A percentile compares a stretch with the other conserved stretches of the same genome.
phyloP scores from a whole-genome alignment of 2,797 vertebrate genomes.

The Periparus ater region DNA sequence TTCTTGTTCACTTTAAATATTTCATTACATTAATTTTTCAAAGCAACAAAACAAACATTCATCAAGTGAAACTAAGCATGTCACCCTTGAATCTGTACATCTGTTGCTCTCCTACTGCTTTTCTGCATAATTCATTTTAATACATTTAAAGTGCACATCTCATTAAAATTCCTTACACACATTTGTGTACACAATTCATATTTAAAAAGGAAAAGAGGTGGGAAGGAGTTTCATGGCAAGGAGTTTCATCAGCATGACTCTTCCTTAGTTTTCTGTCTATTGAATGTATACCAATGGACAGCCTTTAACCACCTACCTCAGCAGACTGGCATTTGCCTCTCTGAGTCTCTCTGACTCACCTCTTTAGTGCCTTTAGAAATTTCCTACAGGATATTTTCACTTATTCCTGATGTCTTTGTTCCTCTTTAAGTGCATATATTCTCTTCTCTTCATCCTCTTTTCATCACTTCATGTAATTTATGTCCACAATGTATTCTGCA shows the following conservation, averaged over 20 bases:
- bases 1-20: conserved; percentile 79
- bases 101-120: conserved; percentile 75
- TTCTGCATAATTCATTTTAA: conserved; percentile 80
- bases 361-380: background rate
- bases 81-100: conserved; percentile 75
- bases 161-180: conserved; percentile 64
- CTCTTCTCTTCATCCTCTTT: background rate
- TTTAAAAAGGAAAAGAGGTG: conserved; percentile 16
- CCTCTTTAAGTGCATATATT: background rate
- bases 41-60: conserved; percentile 81
- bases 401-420: background rate
- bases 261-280: background rate
- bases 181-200: conserved; percentile 59
- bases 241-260: background rate
- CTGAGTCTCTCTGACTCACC: background rate
- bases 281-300: background rate
- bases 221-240: background rate
- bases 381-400: background rate
- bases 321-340: background rate
- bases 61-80: conserved; percentile 81
- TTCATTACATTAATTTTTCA: conserved; percentile 82
- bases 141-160: conserved; percentile 72
- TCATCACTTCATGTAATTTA: background rate
- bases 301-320: background rate
- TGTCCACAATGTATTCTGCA: background rate